A percentile compares a stretch with the other conserved stretches of the same genome.
phyloP scores from a whole-genome alignment of 2,797 vertebrate species.

The Cryptoblepharus egeriae region DNA sequence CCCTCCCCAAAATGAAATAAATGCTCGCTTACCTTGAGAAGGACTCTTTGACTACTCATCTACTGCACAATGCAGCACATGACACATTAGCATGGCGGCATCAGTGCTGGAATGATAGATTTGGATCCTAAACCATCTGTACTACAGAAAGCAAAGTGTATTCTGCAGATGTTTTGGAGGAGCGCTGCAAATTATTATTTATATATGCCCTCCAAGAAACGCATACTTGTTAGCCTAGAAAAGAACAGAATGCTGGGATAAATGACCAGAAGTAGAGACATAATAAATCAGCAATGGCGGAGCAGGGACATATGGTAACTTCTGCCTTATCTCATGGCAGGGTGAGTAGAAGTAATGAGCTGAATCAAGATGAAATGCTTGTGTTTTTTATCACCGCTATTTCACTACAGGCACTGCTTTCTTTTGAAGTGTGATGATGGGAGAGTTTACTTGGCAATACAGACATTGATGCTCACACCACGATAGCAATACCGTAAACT shows the following conservation, averaged over 20 bases:
- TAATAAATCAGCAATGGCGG: conserved; percentile 36
- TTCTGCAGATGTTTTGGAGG: conserved; percentile 16
- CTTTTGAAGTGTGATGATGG: not conserved
- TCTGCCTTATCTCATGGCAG: conserved; percentile 53
- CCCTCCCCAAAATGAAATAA: no score
- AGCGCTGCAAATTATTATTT: not conserved
- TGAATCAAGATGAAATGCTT: conserved; percentile 51
- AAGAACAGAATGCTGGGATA: conserved; percentile 25
- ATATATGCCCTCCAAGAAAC: conserved; percentile 31
- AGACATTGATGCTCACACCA: not conserved
- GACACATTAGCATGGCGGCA: no score
- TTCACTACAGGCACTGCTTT: not conserved
- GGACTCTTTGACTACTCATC: no score
- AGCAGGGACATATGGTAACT: conserved; percentile 39
- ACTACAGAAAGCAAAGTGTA: not conserved
- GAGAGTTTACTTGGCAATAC: conserved; percentile 21
- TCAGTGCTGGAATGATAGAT: no score
- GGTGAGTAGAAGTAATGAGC: conserved; percentile 46
- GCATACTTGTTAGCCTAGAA: conserved; percentile 32
- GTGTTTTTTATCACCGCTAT: not conserved
- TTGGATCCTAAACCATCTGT: not conserved
- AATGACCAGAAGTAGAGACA: conserved; percentile 39
- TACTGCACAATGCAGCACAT: no score
- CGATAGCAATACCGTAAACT: not conserved
- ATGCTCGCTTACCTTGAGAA: no score